phyloP scores from a whole-genome alignment of 2,888 invertebrate genomes.

The Lasioglossum villosulum region DNA sequence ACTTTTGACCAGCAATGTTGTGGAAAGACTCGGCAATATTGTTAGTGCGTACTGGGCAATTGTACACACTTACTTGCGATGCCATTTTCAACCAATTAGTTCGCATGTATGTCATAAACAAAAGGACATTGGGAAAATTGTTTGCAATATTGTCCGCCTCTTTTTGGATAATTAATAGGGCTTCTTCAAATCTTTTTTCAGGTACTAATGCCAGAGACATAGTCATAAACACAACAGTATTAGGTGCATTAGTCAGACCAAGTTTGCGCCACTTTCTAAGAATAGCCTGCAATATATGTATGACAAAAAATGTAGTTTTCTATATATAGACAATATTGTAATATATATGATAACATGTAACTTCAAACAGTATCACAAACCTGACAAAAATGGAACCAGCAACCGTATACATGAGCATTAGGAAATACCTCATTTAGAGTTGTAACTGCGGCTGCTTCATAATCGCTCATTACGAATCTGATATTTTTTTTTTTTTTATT shows the following conservation, averaged over 20 bases:
- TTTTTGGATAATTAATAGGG: background rate
- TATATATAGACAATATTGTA: too few relatives aligned
- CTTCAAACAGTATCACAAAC: background rate
- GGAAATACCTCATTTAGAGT: background rate
- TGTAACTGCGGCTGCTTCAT: background rate
- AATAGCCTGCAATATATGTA: background rate
- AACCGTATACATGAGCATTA: background rate
- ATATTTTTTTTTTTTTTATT: too few relatives aligned
- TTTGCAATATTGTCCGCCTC: background rate
- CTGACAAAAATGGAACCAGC: conserved; percentile 5
- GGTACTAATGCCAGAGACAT: background rate
- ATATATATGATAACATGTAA: background rate
- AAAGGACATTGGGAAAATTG: background rate
- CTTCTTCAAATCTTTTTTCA: background rate
- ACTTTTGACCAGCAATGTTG: background rate
- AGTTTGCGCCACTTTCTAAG: background rate
- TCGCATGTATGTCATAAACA: conserved; percentile 1
- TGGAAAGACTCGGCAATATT: background rate
- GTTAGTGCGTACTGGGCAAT: background rate
- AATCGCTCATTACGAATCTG: conserved; percentile 12
- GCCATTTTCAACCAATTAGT: background rate
- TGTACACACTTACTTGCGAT: background rate
- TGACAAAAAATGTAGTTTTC: too few relatives aligned
- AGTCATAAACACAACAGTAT: background rate
- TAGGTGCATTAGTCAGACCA: background rate